Evolutionary conservation across 2,113 vertebrate species (phyloP), one percentile per base, ranked within the genome.

Genomic region (Acinonyx jubatus): DNA sequence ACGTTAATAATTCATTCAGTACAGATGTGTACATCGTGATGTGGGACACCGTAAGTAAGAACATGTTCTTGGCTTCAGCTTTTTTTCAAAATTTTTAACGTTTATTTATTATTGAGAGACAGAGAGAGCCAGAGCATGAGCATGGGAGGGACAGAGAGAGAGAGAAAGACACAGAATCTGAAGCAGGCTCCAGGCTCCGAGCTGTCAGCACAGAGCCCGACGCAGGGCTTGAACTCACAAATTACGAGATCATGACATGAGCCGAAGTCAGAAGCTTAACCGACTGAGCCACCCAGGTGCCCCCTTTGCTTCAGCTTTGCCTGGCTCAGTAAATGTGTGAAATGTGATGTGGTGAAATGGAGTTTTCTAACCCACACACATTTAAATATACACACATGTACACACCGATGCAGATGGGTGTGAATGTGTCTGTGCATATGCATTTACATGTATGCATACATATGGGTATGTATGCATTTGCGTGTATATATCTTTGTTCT

Each of bases 11-110:
- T 96, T 99, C 99, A 25, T 99, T 99, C 99, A 99, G 99, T 88
- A 99, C 99, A 5, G 99, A 99, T 31, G 98, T 99, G 98, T 99
- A 99, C 97, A 98, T 99, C 41, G 98, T 99, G 98, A 99, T 99
- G 99, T 99, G 99, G 99, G 99, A 99, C 98, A 99, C 99, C 0
- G 99, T 99, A 97, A 99, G 99, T 99, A 95, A 89, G 52, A 66
- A 6, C 0, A 3, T 2, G 11, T 68, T 83, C 9, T 79, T 52
- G 25, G 71, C 71, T 38, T n/a, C 31, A 4, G 15, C 5, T 16
- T 18, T 45, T 33, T 15, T 45, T 45, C 45, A 45, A 45, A 45
- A 45, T 45, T 45, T 45, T 45, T 45, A 45, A 45, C 45, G 8
- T 45, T 45, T 45, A 45, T 45, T 45, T 9, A 45, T 45, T 45